These are phyloP conservation scores for Saturnia japonica DNA, from an alignment of 2,888 invertebrate species.

Conservation along the genomic window DNA sequence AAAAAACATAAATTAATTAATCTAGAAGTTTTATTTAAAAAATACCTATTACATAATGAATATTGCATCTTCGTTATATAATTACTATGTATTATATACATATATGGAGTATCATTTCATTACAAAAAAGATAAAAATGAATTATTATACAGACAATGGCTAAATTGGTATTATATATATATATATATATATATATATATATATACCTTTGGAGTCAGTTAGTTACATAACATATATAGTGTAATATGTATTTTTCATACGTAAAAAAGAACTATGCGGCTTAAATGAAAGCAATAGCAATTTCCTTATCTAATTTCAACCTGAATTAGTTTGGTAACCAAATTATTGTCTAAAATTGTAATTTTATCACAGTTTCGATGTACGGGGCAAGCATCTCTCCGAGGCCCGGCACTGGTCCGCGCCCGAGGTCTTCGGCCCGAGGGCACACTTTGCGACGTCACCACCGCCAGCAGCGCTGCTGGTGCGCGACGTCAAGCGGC, in stretches of 20 bases:
- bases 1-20: background rate
- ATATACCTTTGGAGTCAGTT: too few species aligned
- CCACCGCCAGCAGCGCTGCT: slow-evolving; percentile 91
- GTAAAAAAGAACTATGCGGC: background rate
- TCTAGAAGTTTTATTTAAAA: too few species aligned
- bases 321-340: background rate
- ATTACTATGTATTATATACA: too few species aligned
- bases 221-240: background rate
- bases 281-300: background rate
- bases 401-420: slow-evolving; percentile 93
- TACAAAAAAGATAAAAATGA: too few species aligned
- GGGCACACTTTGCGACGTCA: slow-evolving; percentile 91
- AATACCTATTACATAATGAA: too few species aligned
- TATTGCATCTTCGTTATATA: too few species aligned
- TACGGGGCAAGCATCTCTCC: slow-evolving; percentile 89
- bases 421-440: slow-evolving; percentile 91
- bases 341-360: background rate
- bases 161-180: too few species aligned
- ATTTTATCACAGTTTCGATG: slow-evolving; percentile 87
- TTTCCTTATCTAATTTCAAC: slow-evolving; percentile 14
- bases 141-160: too few species aligned
- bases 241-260: background rate
- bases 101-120: too few species aligned
- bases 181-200: too few species aligned
- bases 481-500: slow-evolving; percentile 88